These are phyloP conservation scores for Lamellibrachia columna DNA, from an alignment of 2,888 invertebrate species.

Conservation along the genomic window DNA sequence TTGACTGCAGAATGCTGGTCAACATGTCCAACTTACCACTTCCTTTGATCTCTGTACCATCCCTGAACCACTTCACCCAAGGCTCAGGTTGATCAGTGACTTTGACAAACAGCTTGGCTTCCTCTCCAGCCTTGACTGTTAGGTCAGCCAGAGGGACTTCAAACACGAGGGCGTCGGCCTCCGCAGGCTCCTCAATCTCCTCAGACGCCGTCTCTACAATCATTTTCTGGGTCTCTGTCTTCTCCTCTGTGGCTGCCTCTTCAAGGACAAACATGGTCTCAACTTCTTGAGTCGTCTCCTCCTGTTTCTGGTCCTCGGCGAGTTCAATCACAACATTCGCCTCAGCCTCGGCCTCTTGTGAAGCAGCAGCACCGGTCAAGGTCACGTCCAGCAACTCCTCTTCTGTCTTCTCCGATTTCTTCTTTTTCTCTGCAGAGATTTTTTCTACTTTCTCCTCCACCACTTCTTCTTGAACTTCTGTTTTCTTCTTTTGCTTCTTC, in stretches of 20 bases:
- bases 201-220: not conserved
- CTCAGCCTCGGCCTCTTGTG: not conserved
- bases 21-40: not conserved
- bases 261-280: not conserved
- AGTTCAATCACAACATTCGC: conserved; percentile 3
- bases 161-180: not conserved
- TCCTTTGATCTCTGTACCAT: not conserved
- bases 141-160: not conserved
- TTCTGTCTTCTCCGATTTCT: not conserved
- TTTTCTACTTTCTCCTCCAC: not conserved
- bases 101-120: not conserved
- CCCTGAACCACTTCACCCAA: not conserved
- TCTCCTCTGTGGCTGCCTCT: too few species aligned
- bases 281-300: not conserved
- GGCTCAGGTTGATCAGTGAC: not conserved
- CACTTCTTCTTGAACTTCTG: not conserved
- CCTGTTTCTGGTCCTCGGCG: not conserved
- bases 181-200: not conserved
- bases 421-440: not conserved
- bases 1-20: not conserved
- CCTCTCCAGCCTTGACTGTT: not conserved
- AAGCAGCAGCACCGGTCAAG: not conserved
- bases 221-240: not conserved
- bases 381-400: not conserved
- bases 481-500: not conserved